Percentiles rank a stretch among this genome's conserved stretches.
Conservation (phyloP, 2,888 invertebrate species). For the Sesamia inferens region DNA sequence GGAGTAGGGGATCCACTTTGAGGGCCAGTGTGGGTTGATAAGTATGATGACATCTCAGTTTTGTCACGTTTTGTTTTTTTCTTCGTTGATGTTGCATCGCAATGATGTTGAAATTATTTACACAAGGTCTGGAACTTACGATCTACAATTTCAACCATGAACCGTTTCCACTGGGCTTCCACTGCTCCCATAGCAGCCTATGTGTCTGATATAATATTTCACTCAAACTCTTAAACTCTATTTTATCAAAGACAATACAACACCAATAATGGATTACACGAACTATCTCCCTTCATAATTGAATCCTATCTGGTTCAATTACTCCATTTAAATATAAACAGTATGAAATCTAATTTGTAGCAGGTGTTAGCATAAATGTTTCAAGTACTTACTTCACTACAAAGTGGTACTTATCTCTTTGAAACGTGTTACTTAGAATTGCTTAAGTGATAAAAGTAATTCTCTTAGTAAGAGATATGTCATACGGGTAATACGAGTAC, state of each 20-base stretch:
- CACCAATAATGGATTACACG: slow-evolving; percentile 2
- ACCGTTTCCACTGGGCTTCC: too few relatives aligned
- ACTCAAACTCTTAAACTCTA: background rate
- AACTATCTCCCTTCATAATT: background rate
- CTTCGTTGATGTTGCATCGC: too few relatives aligned
- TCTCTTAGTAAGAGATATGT: slow-evolving; percentile 18
- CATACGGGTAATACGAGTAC: background rate
- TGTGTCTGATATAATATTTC: background rate
- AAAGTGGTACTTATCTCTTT: slow-evolving; percentile 44
- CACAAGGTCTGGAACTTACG: too few relatives aligned
- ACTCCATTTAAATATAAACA: slow-evolving; percentile 43
- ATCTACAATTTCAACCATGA: too few relatives aligned
- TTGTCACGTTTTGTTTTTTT: too few relatives aligned
- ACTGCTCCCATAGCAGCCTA: background rate
- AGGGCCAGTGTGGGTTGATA: too few relatives aligned
- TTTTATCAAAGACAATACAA: background rate
- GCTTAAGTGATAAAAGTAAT: slow-evolving; percentile 44
- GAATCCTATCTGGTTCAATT: slow-evolving; percentile 16
- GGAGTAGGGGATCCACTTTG: too few relatives aligned
- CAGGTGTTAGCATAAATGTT: slow-evolving; percentile 46
- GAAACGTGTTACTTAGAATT: slow-evolving; percentile 26
- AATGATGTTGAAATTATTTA: too few relatives aligned
- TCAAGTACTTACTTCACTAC: slow-evolving; percentile 35
- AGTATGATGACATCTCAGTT: too few relatives aligned
- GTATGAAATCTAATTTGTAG: slow-evolving; percentile 20